A percentile compares a stretch with the other conserved stretches of the same genome.
Evolutionary conservation across 1,140 invertebrate genomes (phyloP).

Genomic region (Manduca sexta): DNA sequence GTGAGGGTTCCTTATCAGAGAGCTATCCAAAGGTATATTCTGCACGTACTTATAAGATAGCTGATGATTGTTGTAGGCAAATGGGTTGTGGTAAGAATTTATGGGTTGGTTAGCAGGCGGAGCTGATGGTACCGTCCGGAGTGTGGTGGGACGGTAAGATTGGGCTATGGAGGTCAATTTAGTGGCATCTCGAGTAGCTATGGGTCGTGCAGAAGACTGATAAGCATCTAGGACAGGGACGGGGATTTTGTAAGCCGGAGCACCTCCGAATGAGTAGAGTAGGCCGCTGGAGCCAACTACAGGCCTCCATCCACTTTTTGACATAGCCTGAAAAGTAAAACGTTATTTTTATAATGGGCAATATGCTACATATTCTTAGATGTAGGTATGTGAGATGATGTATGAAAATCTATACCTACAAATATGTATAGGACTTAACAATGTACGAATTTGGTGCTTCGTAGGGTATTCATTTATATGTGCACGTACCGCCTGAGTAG

Average conservation of each 20-base stretch:
- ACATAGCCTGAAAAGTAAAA: conserved; percentile 43
- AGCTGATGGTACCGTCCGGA: conserved; percentile 38
- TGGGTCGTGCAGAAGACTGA: conserved; percentile 57
- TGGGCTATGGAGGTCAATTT: conserved; percentile 68
- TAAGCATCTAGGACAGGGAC: conserved; percentile 39
- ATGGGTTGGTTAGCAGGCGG: conserved; percentile 55
- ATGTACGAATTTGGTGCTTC: too few relatives aligned
- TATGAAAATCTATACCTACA: too few relatives aligned
- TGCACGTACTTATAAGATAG: conserved; percentile 58
- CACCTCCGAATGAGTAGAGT: conserved; percentile 42
- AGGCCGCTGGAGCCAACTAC: conserved; percentile 55
- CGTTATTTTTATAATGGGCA: too few relatives aligned
- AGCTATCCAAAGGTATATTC: conserved; percentile 47
- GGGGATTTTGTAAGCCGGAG: conserved; percentile 48
- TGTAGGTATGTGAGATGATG: neutral
- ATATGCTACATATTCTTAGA: too few relatives aligned
- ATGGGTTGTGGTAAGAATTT: conserved; percentile 65
- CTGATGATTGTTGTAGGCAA: conserved; percentile 41
- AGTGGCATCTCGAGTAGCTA: conserved; percentile 50
- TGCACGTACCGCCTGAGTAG: conserved; percentile 35
- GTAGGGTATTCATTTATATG: too few relatives aligned
- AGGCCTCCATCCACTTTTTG: conserved; percentile 69
- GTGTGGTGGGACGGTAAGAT: conserved; percentile 59
- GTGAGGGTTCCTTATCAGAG: conserved; percentile 47
- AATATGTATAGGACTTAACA: too few relatives aligned